Base-by-base conservation (phyloP, 2,113 vertebrate genomes). In the Brachyistius frenatus region DNA sequence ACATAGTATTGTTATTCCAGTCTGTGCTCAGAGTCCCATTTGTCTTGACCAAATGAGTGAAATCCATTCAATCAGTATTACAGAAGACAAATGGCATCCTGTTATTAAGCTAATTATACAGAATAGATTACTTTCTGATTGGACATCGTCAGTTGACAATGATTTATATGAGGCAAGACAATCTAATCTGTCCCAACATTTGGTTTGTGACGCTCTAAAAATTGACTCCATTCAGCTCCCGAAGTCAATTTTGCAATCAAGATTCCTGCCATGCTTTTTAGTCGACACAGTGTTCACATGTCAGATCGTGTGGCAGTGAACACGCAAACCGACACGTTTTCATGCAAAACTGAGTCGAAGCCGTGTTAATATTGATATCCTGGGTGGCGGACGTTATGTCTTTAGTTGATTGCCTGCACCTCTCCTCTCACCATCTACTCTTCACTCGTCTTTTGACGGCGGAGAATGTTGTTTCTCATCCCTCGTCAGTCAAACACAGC, bases 41-140 rank as follows among this genome's bases (percentile, higher is more conserved):
- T 73, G 68, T 85, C 70, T 46, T 16, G 13, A 71, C 61, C 47
- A 60, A 78, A 78, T 70, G 68, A 82, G 56, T 73, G n/a, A 88
- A 88, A 90, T 86, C 69, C 11, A 75, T 83, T 76, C 53, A 71
- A 41, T 89, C 66, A 78, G 82, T 64, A 5, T 87, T 44, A 69
- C 16, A 66, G 15, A 82, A 65, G 76, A 87, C 41, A 66, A 57
- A 86, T 37, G 52, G 65, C 65, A 36, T 83, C 83, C 61, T 65
- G 77, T 80, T 66, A 46, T 70, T 85, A 62, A 78, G 77, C 67
- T 85, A 86, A 92, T 90, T 90, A 88, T 57, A 71, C 60, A 74
- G 60, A 80, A 68, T 75, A 67, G 86, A 87, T 78, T 71, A 55
- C 60, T 85, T 68, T 81, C 62, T 87, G 78, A 84, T 73, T 77